Evolutionary conservation across 2,888 invertebrate species (phyloP), one percentile per base, ranked within the genome.

Genomic region (Taenaris catops): DNA sequence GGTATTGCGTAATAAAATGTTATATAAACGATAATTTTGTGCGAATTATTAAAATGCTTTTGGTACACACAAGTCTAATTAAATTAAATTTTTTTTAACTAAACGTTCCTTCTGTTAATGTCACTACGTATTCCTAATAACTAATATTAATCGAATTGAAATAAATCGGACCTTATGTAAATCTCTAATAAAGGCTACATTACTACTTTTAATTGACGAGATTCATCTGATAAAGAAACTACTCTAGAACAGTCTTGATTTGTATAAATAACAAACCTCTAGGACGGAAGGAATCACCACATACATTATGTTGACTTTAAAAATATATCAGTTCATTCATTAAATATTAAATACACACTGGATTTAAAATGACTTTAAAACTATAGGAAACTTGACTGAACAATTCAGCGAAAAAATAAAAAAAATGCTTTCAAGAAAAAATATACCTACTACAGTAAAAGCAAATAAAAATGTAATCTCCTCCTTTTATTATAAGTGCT

Each of bases 201-300:
- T 9, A 31, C 8, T 17, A 31, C 8, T 9, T 17, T 25, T 25
- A 33, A 28, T 11, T 29, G 27, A 35, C 24, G 27, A 42, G 34
- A 38, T 25, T 32, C 20, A 27, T 28, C 25, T 8, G 11, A 24
- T 24, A 19, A 8, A 8, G 10, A 18, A 28, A 12, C 27, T 39
- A 33, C 19, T 26, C 33, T 39, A 36, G 14, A 18, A 31, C 43
- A 43, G 43, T 43, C 43, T 43, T 36, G 39, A 43, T 43, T 43
- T 43, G 39, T 11, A 11, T 33, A 17, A 5, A 19, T 18, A 12
- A 34, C 38, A 38, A 43, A 39, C 28, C 33, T 21, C 14, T 20
- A 34, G 34, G 25, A 31, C 19, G 31, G 26, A 27, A 9, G n/a
- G 12, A 12, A 17, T 14, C 12, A 21, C 20, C 14, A 16, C 14